Evolutionary conservation across 2,113 vertebrate genomes (phyloP).

Genomic region (Notarius quadriscutis): DNA sequence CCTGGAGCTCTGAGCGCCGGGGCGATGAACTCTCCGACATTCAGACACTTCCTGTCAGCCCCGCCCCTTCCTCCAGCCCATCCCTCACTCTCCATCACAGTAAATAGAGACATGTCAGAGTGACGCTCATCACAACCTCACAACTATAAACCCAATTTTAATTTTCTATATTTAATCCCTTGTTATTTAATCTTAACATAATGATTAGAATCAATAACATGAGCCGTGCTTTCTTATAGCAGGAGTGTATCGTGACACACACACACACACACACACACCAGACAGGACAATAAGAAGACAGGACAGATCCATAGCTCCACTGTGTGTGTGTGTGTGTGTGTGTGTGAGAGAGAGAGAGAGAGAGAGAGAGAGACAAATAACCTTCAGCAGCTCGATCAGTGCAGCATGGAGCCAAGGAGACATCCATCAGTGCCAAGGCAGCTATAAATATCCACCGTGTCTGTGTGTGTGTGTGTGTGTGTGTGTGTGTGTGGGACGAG

Average conservation of each 20-base stretch:
- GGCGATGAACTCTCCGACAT: background rate
- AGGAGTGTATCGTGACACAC: background rate
- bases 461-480: background rate
- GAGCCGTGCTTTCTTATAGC: background rate
- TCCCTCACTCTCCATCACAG: too few relatives aligned
- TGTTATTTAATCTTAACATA: background rate
- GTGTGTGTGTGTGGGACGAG: background rate
- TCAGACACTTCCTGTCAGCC: background rate
- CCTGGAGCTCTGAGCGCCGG: background rate
- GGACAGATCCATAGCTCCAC: background rate
- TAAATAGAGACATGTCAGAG: background rate
- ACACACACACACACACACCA: background rate
- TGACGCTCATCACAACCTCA: background rate
- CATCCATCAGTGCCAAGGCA: constrained; percentile 42
- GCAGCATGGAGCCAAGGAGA: constrained; percentile 17
- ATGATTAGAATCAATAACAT: background rate
- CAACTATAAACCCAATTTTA: background rate
- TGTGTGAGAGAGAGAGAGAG: background rate
- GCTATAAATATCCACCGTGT: constrained; percentile 48
- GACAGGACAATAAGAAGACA: background rate
- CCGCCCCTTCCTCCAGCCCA: background rate
- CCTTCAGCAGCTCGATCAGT: constrained; percentile 44
- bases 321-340: background rate
- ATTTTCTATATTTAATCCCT: background rate
- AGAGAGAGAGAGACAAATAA: constrained; percentile 16